Base-by-base conservation (phyloP, 2,113 vertebrate species). In the Haplochromis burtoni region DNA sequence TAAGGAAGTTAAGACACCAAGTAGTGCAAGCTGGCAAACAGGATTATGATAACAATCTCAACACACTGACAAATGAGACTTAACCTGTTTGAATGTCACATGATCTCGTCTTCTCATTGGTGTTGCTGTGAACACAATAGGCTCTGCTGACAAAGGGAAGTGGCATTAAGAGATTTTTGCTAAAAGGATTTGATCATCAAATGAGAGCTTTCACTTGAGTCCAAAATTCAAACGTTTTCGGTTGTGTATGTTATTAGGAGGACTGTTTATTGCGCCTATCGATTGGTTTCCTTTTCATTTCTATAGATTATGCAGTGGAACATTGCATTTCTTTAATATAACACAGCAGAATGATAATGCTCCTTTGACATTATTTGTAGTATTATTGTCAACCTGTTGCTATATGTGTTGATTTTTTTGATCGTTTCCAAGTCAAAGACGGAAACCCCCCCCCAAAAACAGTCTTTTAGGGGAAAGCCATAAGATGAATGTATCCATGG, bases 391-490 rank as follows among this genome's bases (percentile, higher is more conserved):
- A 68, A 40, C 2, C 63, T 40, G 33, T 40, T 68, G 11, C 0
- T 68, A 68, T 38, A 5, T 13, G 33, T 68, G 33, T 68, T 21
- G 19, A 21, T 68, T 21, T 68, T 24, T 24, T 68, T 21, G 4
- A 68, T 68, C 2, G 3, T 40, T 40, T 68, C n/a, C 35, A 40
- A n/a, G 35, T 21, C 35, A 68, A 40, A 40, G 35, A 38, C 0
- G 7, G 19, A 40, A 68, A 0, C 1, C 10, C 17, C 9, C 21
- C 55, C 5, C 14, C 2, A 12, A n/a, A 68, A 68, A 13, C 63
- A 21, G 19, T 68, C 19, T 68, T 9, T 14, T 40, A 68, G 33
- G 21, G 63, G 0, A 68, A 68, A 40, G 19, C 2, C n/a, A 68
- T 68, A 68, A 24, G 63, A 68, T 40, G 63, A 68, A 1, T 2